These are phyloP conservation scores for Alaudala cheleensis DNA, from an alignment of 2,113 vertebrate species.

Conservation along the genomic window DNA sequence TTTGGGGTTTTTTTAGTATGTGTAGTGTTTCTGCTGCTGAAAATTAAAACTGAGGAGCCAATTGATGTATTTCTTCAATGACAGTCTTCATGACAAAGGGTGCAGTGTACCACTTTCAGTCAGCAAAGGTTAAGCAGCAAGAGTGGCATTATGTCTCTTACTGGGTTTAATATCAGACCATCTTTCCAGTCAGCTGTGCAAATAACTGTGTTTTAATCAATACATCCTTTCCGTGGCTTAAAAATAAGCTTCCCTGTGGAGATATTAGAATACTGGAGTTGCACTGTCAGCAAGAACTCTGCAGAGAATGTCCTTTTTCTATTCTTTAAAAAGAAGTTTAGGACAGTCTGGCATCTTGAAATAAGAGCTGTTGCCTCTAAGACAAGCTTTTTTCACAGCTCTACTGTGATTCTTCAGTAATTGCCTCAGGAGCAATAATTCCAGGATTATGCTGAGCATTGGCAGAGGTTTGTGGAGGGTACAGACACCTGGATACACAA, in stretches of 20 bases:
- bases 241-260: conserved; percentile 15
- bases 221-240: neutral
- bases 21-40: neutral
- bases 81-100: neutral
- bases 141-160: neutral
- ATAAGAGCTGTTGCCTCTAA: neutral
- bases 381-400: neutral
- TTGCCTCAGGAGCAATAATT: neutral
- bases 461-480: neutral
- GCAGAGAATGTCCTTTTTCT: neutral
- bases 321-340: neutral
- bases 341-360: neutral
- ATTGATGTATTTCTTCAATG: neutral
- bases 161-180: neutral
- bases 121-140: neutral
- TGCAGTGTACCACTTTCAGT: neutral
- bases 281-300: neutral
- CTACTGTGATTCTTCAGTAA: neutral
- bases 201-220: conserved; percentile 6
- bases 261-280: neutral
- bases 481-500: neutral
- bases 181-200: conserved; percentile 21
- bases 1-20: neutral
- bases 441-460: neutral
- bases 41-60: neutral